Percentiles rank a stretch among this genome's conserved stretches.
These are phyloP conservation scores for Leptogaster cylindrica DNA, from an alignment of 2,888 invertebrate species.

Conservation along the genomic window DNA sequence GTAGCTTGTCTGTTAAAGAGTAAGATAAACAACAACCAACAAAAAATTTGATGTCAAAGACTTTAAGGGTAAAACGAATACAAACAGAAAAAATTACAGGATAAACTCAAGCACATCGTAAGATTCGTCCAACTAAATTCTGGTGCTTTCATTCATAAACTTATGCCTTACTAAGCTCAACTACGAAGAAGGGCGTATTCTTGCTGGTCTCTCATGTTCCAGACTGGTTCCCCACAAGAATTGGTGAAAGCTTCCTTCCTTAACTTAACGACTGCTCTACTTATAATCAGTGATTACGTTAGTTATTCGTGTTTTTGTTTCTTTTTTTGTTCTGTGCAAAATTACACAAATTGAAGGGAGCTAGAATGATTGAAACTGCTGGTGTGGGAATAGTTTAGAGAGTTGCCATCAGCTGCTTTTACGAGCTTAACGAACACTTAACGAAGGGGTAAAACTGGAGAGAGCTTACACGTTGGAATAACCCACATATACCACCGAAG, in stretches of 20 bases:
- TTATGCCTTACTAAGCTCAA: conserved; percentile 6
- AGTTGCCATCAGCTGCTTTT: conserved; percentile 6
- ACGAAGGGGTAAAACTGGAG: background rate
- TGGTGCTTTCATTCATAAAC: conserved; percentile 44
- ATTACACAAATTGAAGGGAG: background rate
- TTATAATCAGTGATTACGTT: too few species aligned
- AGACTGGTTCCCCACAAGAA: background rate
- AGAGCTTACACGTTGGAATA: conserved; percentile 25
- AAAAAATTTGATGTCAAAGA: too few species aligned
- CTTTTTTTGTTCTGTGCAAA: background rate
- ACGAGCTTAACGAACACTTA: background rate
- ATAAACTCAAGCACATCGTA: background rate
- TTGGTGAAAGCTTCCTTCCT: too few species aligned
- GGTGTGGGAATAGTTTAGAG: background rate
- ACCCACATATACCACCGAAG: conserved; percentile 17
- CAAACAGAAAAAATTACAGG: background rate
- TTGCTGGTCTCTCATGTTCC: background rate
- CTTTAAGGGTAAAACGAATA: too few species aligned
- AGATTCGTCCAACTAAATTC: background rate
- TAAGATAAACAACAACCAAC: too few species aligned
- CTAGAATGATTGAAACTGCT: too few species aligned
- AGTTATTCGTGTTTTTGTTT: background rate
- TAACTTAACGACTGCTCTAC: too few species aligned
- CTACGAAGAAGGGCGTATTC: conserved; percentile 1
- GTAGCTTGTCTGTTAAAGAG: too few species aligned